phyloP scores from a whole-genome alignment of 1,140 invertebrate species.

The Mesaphorura yosii region DNA sequence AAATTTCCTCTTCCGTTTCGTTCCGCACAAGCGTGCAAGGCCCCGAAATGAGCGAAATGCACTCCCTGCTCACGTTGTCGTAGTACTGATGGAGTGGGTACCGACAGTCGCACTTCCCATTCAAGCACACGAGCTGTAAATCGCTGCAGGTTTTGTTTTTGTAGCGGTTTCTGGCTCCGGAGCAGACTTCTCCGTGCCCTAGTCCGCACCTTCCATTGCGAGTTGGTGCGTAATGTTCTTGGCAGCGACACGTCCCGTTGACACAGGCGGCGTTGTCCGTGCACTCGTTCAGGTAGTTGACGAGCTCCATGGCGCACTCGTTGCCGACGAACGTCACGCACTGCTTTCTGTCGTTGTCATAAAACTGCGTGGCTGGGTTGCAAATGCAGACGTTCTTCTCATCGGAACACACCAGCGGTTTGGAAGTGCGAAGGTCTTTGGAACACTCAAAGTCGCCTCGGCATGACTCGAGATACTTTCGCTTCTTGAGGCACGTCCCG shows the following conservation, averaged over 20 bases:
- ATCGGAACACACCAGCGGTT: conserved; percentile 6
- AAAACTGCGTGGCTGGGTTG: conserved; percentile 9
- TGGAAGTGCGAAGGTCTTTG: conserved; percentile 8
- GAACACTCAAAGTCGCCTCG: conserved; percentile 5
- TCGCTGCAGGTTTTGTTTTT: conserved; percentile 13
- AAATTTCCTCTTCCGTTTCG: neutral
- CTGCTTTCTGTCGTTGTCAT: conserved; percentile 3
- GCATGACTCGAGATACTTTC: conserved; percentile 8
- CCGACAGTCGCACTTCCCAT: conserved; percentile 11
- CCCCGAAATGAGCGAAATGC: conserved; percentile 13
- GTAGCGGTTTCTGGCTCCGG: neutral
- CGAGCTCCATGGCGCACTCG: neutral
- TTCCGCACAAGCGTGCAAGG: conserved; percentile 8
- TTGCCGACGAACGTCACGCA: conserved; percentile 14
- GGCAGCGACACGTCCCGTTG: conserved; percentile 11
- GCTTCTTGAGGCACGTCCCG: conserved; percentile 9
- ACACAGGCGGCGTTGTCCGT: conserved; percentile 9
- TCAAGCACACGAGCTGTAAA: conserved; percentile 9
- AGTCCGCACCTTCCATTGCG: neutral
- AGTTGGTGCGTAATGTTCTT: neutral
- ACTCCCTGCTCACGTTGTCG: conserved; percentile 9
- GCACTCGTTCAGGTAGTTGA: conserved; percentile 4
- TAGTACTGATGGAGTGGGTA: conserved; percentile 15
- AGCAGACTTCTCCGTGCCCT: conserved; percentile 7
- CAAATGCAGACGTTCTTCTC: conserved; percentile 14